A percentile compares a stretch with the other conserved stretches of the same genome.
Evolutionary conservation across 1,140 invertebrate species (phyloP).

Genomic region (Eriocheir sinensis): DNA sequence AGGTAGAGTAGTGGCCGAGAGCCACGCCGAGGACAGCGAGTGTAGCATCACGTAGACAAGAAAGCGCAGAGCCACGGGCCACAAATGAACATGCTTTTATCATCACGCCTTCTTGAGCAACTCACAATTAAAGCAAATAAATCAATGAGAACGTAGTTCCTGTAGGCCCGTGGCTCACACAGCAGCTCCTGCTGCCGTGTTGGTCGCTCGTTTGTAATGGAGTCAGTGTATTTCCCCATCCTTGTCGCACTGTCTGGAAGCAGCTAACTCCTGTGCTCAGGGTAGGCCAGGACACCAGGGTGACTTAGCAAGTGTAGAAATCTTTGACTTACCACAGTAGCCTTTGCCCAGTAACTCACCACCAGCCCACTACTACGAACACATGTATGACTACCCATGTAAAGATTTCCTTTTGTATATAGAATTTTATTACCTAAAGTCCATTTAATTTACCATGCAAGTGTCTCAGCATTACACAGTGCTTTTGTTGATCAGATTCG

Average conservation of each 20-base stretch:
- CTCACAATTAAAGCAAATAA: neutral
- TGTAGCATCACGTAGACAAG: constrained; percentile 76
- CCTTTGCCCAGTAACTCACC: neutral
- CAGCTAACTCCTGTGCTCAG: constrained; percentile 63
- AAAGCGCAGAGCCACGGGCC: constrained; percentile 66
- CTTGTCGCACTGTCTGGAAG: constrained; percentile 74
- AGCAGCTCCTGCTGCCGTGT: constrained; percentile 58
- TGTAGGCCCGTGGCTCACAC: constrained; percentile 61
- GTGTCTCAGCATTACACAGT: constrained; percentile 62
- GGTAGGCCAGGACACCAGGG: constrained; percentile 63
- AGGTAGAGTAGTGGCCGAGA: constrained; percentile 84
- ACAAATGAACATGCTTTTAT: constrained; percentile 8
- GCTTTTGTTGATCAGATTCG: neutral
- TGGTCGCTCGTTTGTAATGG: constrained; percentile 69
- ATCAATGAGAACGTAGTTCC: neutral
- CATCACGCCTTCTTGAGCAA: neutral
- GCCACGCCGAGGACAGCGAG: constrained; percentile 74
- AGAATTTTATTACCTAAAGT: constrained; percentile 32
- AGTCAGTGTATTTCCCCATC: constrained; percentile 73
- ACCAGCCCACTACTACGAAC: constrained; percentile 24
- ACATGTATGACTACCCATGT: constrained; percentile 2
- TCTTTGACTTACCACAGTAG: constrained; percentile 54
- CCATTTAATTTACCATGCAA: constrained; percentile 21
- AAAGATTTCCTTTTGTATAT: constrained; percentile 27
- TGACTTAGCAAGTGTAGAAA: constrained; percentile 66